These are phyloP conservation scores for Diuraphis noxia DNA, from an alignment of 1,140 invertebrate species.

Conservation along the genomic window DNA sequence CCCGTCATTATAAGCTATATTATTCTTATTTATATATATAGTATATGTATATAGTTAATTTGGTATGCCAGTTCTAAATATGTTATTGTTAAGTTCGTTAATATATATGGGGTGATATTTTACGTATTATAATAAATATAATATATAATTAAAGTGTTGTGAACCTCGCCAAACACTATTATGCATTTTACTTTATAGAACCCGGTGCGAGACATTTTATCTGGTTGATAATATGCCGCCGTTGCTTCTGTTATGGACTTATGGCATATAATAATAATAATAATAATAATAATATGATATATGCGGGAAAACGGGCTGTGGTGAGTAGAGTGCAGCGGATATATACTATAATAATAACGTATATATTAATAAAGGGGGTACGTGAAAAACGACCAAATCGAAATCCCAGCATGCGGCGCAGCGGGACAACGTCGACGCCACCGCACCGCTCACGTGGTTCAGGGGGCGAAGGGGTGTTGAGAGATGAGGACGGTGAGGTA, in stretches of 20 bases:
- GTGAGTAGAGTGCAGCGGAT: background rate
- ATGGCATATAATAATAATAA: background rate
- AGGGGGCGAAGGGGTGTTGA: background rate
- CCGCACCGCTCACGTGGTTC: background rate
- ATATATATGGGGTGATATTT: background rate
- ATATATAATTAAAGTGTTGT: conserved; percentile 4
- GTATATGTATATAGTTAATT: too few species aligned
- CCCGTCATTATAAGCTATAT: background rate
- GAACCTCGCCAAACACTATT: background rate
- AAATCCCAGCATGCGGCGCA: background rate
- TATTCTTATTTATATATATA: background rate
- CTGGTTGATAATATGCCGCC: conserved; percentile 36
- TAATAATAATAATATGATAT: background rate
- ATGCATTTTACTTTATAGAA: background rate
- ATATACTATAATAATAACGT: background rate
- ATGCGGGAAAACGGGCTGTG: background rate
- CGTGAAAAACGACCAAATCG: conserved; percentile 23
- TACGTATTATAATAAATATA: background rate
- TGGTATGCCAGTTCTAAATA: background rate
- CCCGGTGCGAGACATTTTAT: conserved; percentile 45
- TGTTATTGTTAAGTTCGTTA: background rate
- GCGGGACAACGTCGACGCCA: background rate
- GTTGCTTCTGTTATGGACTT: too few species aligned
- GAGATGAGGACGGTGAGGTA: background rate
- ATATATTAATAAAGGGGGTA: background rate